Conservation (phyloP, 2,113 vertebrate genomes). For the Chloroceryle aenea region DNA sequence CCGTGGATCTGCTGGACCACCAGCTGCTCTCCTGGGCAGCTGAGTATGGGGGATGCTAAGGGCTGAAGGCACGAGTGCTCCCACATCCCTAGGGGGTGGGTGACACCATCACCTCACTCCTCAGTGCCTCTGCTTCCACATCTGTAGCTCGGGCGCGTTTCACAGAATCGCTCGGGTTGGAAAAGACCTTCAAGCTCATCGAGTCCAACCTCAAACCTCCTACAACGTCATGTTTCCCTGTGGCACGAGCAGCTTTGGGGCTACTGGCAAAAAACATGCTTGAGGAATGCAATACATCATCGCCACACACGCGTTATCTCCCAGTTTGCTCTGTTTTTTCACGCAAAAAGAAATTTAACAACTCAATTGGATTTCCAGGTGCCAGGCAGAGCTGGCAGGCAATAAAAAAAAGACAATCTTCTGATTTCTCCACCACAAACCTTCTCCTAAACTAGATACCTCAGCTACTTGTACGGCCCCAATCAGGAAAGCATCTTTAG, state of each 20-base stretch:
- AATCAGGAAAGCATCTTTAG: conserved; percentile 49
- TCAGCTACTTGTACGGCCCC: not conserved
- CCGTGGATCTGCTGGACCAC: not conserved
- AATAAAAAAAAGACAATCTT: not conserved
- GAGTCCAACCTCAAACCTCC: no score
- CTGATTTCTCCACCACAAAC: not conserved
- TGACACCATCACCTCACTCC: no score
- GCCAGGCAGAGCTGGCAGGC: not conserved
- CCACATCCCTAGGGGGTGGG: rapidly evolving
- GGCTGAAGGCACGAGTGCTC: not conserved
- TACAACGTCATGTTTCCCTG: not conserved
- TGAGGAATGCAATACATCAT: not conserved
- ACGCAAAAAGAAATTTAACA: not conserved
- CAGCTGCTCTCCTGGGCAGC: not conserved
- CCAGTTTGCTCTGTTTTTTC: not conserved
- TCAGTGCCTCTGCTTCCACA: not conserved
- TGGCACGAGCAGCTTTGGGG: not conserved
- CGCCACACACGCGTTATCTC: not conserved
- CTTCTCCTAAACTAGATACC: not conserved
- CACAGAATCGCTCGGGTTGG: no score
- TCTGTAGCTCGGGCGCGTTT: not conserved
- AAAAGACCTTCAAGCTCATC: no score
- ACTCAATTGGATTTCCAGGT: conserved; percentile 31
- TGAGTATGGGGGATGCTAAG: not conserved
- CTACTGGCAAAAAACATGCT: not conserved